A percentile compares a stretch with the other conserved stretches of the same genome.
These are phyloP conservation scores for Sciurus carolinensis DNA, from an alignment of 2,797 vertebrate genomes.

Conservation along the genomic window DNA sequence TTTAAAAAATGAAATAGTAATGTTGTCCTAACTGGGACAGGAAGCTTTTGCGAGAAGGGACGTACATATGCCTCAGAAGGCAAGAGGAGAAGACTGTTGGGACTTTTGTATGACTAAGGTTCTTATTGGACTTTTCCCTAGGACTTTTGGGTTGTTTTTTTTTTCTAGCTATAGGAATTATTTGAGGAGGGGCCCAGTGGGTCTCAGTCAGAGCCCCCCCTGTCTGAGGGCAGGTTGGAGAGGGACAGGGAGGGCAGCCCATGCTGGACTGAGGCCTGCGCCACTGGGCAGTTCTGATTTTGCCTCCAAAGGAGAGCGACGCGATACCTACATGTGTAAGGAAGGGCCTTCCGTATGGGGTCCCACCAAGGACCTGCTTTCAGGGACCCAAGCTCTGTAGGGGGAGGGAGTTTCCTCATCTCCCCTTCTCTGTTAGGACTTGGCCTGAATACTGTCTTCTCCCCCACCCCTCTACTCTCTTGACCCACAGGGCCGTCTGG, in stretches of 20 bases:
- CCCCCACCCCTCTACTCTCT: neutral
- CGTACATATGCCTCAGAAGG: conserved; percentile 61
- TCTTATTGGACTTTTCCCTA: conserved; percentile 84
- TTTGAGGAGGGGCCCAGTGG: conserved; percentile 61
- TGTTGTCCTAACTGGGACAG: conserved; percentile 85
- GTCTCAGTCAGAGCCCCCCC: conserved; percentile 2
- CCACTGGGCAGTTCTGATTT: conserved; percentile 79
- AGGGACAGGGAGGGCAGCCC: conserved; percentile 1
- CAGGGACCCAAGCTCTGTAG: conserved; percentile 69
- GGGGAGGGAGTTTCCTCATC: neutral
- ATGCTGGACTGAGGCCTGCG: conserved; percentile 18
- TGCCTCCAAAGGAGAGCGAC: conserved; percentile 90
- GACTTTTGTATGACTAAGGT: conserved; percentile 76
- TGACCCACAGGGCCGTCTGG: neutral
- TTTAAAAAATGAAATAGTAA: conserved; percentile 87
- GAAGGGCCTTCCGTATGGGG: conserved; percentile 73
- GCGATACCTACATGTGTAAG: conserved; percentile 70
- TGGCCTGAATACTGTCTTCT: neutral
- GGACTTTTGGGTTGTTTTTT: conserved; percentile 33
- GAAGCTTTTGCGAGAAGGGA: conserved; percentile 75
- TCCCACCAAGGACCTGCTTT: conserved; percentile 68
- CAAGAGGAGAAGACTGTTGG: conserved; percentile 56
- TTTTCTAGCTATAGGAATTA: conserved; percentile 76
- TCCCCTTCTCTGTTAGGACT: conserved; percentile 27
- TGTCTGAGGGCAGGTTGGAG: conserved; percentile 30